Evolutionary conservation across 2,888 invertebrate species (phyloP), one percentile per base, ranked within the genome.

Genomic region (Ceriagrion tenellum): DNA sequence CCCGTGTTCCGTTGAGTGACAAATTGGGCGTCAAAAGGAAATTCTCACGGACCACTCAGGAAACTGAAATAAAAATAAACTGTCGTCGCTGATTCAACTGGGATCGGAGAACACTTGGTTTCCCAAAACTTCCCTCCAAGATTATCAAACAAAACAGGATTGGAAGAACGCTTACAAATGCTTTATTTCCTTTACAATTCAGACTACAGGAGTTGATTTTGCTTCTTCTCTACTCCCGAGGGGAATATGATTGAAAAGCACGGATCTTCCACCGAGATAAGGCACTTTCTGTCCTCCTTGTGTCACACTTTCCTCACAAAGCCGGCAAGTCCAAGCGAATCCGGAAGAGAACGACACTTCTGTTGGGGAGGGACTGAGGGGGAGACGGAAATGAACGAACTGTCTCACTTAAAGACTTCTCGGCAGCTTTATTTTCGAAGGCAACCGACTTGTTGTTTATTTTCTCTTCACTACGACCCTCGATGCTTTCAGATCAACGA

Each of bases 221-320:
- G n/a, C 35, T 13, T 3, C 30, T 35, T 81, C 35, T 35, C 35
- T 69, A 69, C 26, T 69, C 69, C 69, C 69, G 69, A 1, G 81
- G 81, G 81, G 16, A 30, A 16, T 35, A 35, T 0, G n/a, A 26
- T 30, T 16, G 35, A 10, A 35, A 18, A 16, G 35, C 81, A 35
- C 35, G 81, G 81, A 26, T 81, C 30, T 69, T 69, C 81, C 81
- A 30, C 81, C 16, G 81, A 81, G 81, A 81, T 81, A 81, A 35
- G 30, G 81, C 81, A 81, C 81, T 81, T 74, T n/a, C 81, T 81
- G 30, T 81, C 81, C 69, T 69, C 20, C 69, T 69, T 69, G 69
- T 69, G 69, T 69, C 69, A 26, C 69, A 23, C 69, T 59, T 59
- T n/a, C 69, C 69, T 69, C 69, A 69, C 69, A 23, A 26, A 20